phyloP scores from a whole-genome alignment of 2,888 invertebrate genomes.

The Carcina quercana region DNA sequence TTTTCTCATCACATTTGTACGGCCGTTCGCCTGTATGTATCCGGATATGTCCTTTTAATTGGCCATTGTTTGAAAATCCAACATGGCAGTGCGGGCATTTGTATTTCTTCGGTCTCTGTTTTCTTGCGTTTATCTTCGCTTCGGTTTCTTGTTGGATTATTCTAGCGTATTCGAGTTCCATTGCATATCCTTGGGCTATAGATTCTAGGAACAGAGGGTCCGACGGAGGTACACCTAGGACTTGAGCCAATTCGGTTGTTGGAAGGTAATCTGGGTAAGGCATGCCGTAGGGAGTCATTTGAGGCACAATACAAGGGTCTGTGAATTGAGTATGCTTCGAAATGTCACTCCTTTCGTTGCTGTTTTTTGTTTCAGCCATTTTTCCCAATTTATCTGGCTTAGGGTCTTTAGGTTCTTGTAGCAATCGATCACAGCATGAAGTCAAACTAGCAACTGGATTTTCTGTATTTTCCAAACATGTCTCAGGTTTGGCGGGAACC shows the following conservation, averaged over 20 bases:
- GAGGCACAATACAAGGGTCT: conserved; percentile 4
- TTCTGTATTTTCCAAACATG: conserved; percentile 18
- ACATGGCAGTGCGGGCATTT: conserved; percentile 92
- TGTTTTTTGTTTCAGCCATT: conserved; percentile 11
- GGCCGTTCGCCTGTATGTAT: conserved; percentile 95
- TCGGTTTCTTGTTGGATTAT: conserved; percentile 82
- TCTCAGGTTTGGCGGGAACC: neutral
- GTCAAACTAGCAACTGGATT: conserved; percentile 56
- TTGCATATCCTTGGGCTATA: conserved; percentile 71
- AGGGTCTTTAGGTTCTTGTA: conserved; percentile 34
- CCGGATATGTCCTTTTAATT: conserved; percentile 91
- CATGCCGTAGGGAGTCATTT: conserved; percentile 26
- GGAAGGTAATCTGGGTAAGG: conserved; percentile 53
- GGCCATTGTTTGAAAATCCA: conserved; percentile 95
- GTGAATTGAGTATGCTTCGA: too few species aligned
- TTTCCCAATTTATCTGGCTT: conserved; percentile 15
- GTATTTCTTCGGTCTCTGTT: conserved; percentile 92
- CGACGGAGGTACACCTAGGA: conserved; percentile 58
- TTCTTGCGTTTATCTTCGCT: conserved; percentile 78
- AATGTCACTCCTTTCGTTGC: conserved; percentile 4
- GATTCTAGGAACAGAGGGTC: conserved; percentile 67
- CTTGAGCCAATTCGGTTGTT: conserved; percentile 56
- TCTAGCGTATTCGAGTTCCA: conserved; percentile 81
- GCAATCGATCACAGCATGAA: conserved; percentile 52
- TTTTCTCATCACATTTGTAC: conserved; percentile 88